Evolutionary conservation across 2,113 vertebrate species (phyloP), one percentile per base, ranked within the genome.

Genomic region (Macrotis lagotis): DNA sequence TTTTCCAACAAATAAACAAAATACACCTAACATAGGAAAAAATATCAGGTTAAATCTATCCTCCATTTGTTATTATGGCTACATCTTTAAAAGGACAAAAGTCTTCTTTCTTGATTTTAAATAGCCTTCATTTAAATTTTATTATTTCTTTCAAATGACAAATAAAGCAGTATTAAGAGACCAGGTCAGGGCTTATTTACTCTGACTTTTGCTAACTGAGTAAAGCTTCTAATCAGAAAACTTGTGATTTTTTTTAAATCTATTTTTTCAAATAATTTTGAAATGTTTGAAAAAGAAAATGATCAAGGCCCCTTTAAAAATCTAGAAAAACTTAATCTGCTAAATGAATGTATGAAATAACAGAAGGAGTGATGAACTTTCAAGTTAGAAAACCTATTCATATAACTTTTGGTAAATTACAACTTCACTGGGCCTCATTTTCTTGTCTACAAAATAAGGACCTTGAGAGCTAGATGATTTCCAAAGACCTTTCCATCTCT

Each of bases 221-320:
- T 19, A 83, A 44, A 22, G 92, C 90, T 90, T 93, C 53, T 95
- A 88, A 37, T 88, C 74, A 88, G 50, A 96, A 96, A 95, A 92
- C 3, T 6, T 74, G 1, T 92, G 37, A 50, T 55, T 0, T 90
- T 96, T 89, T 44, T 3, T 31, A 93, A 94, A 91, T 8, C 2
- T 37, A 94, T 25, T 92, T 28, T 95, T 90, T 48, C 49, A 93
- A 92, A 93, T 94, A 37, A 44, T 95, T 94, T 93, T 90, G 59
- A 66, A 92, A 28, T 51, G 51, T 51, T 44, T 51, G 14, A 94
- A 95, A 94, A 3, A n/a, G 26, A 3, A 6, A 12, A 1, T 47
- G 50, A 10, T 16, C 74, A 66, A 90, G 50, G 7, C 44, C 59
- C 91, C 94, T 92, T 47, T 24, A 91, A 26, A 49, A 59, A 96